Evolutionary conservation across 2,113 vertebrate genomes (phyloP), one percentile per base, ranked within the genome.

Genomic region (Baryphthengus martii): DNA sequence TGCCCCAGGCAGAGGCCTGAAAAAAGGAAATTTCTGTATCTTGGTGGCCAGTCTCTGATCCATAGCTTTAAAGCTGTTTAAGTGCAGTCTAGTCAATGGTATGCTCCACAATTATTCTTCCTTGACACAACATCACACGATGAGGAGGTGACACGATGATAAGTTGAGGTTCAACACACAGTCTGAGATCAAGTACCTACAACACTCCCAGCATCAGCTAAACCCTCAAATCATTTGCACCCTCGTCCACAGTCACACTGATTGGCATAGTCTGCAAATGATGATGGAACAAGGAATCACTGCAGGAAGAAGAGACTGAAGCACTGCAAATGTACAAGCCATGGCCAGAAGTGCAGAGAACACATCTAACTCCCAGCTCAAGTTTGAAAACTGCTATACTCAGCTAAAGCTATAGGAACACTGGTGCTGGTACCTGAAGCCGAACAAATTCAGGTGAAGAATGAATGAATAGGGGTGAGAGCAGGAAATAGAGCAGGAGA

Each of bases 61-160:
- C 40, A 37, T 10, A 65, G 33, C n/a, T 71, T 65, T 42, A 39
- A 66, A 47, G 44, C 25, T 37, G 6, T n/a, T 4, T 26, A 45
- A 71, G 31, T 26, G 17, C 7, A 55, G 11, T 17, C 59, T 58
- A 37, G 15, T 17, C 39, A 52, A 10, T 11, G 16, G 23, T 20
- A 33, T 6, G 4, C 21, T 28, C 39, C 50, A 29, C n/a, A 71
- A 13, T 47, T 18, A 11, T 37, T 39, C 44, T 49, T 49, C 35
- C 45, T n/a, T 25, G 31, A 25, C 8, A 13, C 37, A 17, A 11
- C 3, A 5, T 49, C 12, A 26, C 2, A 0, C 6, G 20, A n/a
- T 7, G 23, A 66, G 33, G 33, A 65, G 24, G 25, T 44, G 10
- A n/a, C 28, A 18, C 0, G 2, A 19, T 7, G 31, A 29, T 37